A percentile compares a stretch with the other conserved stretches of the same genome.
Conservation (phyloP, 2,113 vertebrate species). For the Carlito syrichta region DNA sequence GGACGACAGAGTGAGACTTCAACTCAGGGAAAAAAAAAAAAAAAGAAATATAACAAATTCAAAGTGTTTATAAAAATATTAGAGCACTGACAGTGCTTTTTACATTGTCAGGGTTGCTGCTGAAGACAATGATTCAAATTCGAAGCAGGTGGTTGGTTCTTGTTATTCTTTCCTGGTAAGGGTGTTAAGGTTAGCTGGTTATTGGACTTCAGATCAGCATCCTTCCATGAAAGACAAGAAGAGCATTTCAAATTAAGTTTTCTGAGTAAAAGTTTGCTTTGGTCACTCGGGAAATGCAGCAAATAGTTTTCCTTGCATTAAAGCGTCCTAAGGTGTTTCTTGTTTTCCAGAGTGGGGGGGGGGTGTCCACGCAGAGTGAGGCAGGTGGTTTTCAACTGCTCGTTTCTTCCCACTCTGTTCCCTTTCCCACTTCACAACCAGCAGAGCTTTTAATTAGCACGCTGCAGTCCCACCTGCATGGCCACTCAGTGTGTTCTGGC, state of each 20-base stretch:
- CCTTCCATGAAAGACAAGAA: neutral
- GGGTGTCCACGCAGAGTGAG: rapidly evolving
- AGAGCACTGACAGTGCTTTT: neutral
- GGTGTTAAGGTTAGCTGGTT: neutral
- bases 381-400: neutral
- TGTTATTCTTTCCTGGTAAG: neutral
- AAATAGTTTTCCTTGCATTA: neutral
- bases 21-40: too few species aligned
- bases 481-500: rapidly evolving
- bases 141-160: rapidly evolving
- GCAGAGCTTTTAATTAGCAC: rapidly evolving
- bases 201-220: neutral
- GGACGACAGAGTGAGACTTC: too few species aligned
- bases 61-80: neutral
- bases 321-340: neutral
- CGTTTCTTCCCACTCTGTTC: rapidly evolving
- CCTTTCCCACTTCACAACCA: too few species aligned
- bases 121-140: neutral
- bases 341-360: neutral
- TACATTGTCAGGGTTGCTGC: neutral
- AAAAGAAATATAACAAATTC: neutral
- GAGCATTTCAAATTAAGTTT: neutral
- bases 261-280: neutral
- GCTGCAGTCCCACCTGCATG: rapidly evolving
- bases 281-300: neutral